phyloP scores from a whole-genome alignment of 2,888 invertebrate genomes.

The Cheilosia variabilis region DNA sequence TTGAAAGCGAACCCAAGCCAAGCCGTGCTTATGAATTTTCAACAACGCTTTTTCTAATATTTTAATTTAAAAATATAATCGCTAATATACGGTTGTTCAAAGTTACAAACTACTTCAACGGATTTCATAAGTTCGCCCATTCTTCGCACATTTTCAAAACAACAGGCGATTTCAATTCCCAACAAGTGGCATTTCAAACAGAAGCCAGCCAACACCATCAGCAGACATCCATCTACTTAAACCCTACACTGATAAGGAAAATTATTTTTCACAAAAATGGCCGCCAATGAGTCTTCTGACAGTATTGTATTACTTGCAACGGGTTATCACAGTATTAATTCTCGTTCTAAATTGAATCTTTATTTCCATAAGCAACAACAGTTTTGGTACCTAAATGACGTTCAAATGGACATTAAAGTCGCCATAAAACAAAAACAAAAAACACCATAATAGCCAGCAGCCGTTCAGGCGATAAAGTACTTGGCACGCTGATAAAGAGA shows the following conservation, averaged over 20 bases:
- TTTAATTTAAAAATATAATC: no score
- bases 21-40: no score
- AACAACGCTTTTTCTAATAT: no score
- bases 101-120: no score
- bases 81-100: no score
- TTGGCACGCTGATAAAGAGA: conserved; percentile 61
- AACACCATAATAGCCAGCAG: conserved; percentile 54
- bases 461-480: conserved; percentile 62
- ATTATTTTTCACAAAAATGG: conserved; percentile 34
- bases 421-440: conserved; percentile 64
- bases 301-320: conserved; percentile 13
- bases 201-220: background rate
- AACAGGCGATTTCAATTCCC: background rate
- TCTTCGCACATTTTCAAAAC: background rate
- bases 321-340: conserved; percentile 45
- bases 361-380: conserved; percentile 64
- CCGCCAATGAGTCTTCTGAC: conserved; percentile 51
- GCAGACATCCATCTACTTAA: conserved; percentile 11
- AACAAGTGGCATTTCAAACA: conserved; percentile 2
- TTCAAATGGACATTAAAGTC: conserved; percentile 68
- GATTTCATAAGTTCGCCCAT: no score
- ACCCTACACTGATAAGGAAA: conserved; percentile 14
- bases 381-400: conserved; percentile 61
- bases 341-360: conserved; percentile 57
- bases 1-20: no score